A percentile compares a stretch with the other conserved stretches of the same genome.
These are phyloP conservation scores for Acanthopleura granulata DNA, from an alignment of 2,888 invertebrate species.

Conservation along the genomic window DNA sequence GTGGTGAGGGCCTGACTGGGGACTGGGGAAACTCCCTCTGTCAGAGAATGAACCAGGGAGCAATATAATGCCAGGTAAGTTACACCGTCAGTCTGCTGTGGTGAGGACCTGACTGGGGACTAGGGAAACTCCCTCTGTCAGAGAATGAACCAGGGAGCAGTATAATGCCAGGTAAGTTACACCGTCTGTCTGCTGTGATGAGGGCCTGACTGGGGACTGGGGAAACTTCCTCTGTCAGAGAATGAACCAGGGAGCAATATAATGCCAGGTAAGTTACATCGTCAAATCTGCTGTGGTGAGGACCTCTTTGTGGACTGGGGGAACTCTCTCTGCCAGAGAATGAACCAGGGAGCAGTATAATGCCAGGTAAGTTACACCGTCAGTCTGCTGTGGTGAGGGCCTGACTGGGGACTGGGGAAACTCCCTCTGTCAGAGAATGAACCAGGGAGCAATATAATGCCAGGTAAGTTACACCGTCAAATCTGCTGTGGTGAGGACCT, in stretches of 20 bases:
- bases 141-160: constrained; percentile 99
- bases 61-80: constrained; percentile 96
- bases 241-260: constrained; percentile 99
- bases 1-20: constrained; percentile 96
- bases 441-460: constrained; percentile 99
- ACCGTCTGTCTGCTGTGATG: constrained; percentile 86
- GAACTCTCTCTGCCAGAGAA: constrained; percentile 96
- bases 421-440: constrained; percentile 96
- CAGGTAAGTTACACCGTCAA: constrained; percentile 75
- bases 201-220: constrained; percentile 95
- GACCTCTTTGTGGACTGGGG: constrained; percentile 95
- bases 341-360: constrained; percentile 99
- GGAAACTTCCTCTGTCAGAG: constrained; percentile 93
- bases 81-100: constrained; percentile 81
- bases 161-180: constrained; percentile 92
- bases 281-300: constrained; percentile 86
- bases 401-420: constrained; percentile 95
- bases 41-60: constrained; percentile 99
- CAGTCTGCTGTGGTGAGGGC: constrained; percentile 92
- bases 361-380: constrained; percentile 83
- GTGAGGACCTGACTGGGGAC: constrained; percentile 95
- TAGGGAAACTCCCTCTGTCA: constrained; percentile 92
- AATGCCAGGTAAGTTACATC: constrained; percentile 84
- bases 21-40: constrained; percentile 90
- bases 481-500: constrained; percentile 92